phyloP scores from a whole-genome alignment of 2,113 vertebrate genomes.

The Ptychochromis oligacanthus region DNA sequence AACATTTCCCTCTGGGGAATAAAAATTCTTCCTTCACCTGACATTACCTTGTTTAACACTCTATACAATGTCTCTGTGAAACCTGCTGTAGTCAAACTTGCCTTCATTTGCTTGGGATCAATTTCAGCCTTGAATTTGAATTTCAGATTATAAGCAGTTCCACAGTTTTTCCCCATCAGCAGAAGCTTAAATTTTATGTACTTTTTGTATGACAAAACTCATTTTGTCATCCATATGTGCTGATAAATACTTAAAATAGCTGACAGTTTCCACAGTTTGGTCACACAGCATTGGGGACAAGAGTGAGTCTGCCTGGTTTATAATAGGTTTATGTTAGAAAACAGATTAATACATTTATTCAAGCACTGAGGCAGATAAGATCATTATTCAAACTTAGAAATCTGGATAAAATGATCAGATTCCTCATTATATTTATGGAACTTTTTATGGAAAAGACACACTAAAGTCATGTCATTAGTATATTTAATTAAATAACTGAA shows the following conservation, averaged over 20 bases:
- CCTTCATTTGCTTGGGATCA: background rate
- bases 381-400: background rate
- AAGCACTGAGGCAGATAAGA: background rate
- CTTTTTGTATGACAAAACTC: too few species aligned
- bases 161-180: background rate
- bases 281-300: too few species aligned
- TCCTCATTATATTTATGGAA: too few species aligned
- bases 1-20: background rate
- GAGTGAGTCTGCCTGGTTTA: too few species aligned
- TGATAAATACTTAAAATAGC: background rate
- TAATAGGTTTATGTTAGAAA: too few species aligned
- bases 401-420: background rate
- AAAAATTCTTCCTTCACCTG: background rate
- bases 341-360: background rate
- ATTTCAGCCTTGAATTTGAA: background rate
- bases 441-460: background rate
- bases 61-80: background rate
- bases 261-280: too few species aligned
- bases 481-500: background rate
- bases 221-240: background rate
- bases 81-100: background rate
- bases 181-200: background rate
- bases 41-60: background rate
- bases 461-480: background rate
- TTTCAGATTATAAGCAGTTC: background rate